These are phyloP conservation scores for Palythoa caribaeorum DNA, from an alignment of 92 coral and sea anemone genomes.

Conservation along the genomic window DNA sequence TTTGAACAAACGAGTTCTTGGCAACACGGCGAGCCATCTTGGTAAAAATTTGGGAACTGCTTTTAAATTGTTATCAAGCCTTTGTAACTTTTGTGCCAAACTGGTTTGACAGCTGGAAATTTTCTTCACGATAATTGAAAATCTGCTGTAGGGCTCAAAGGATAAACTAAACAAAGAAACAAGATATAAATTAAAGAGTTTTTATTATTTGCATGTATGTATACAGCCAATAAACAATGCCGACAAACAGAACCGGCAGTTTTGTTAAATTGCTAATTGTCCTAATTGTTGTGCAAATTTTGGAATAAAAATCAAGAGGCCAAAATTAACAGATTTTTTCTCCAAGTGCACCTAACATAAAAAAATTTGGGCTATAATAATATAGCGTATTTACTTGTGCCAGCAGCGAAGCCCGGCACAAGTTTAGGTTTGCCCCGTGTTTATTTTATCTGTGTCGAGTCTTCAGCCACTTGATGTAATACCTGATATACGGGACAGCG, in stretches of 20 bases:
- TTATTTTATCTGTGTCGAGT: too few species aligned
- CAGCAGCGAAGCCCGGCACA: too few species aligned
- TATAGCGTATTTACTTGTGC: too few species aligned
- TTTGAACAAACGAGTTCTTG: not conserved
- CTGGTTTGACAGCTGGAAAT: not conserved
- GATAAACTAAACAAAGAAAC: not conserved
- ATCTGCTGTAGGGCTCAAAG: not conserved
- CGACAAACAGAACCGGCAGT: not conserved
- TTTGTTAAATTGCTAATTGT: not conserved
- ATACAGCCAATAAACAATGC: not conserved
- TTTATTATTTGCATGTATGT: not conserved
- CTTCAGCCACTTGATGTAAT: too few species aligned
- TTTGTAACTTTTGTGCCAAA: not conserved
- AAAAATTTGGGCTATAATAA: too few species aligned
- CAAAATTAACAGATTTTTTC: not conserved
- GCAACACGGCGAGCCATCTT: not conserved
- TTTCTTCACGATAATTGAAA: not conserved
- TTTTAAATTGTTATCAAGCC: not conserved
- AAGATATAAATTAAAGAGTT: not conserved
- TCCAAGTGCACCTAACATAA: too few species aligned
- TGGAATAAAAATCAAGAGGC: not conserved
- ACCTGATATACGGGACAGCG: too few species aligned
- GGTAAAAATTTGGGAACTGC: too few species aligned
- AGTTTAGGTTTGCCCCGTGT: too few species aligned
- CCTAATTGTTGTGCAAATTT: constrained; percentile 4